A percentile compares a stretch with the other conserved stretches of the same genome.
These are phyloP conservation scores for Palythoa heliodiscus DNA, from an alignment of 92 coral and sea anemone species.

Conservation along the genomic window DNA sequence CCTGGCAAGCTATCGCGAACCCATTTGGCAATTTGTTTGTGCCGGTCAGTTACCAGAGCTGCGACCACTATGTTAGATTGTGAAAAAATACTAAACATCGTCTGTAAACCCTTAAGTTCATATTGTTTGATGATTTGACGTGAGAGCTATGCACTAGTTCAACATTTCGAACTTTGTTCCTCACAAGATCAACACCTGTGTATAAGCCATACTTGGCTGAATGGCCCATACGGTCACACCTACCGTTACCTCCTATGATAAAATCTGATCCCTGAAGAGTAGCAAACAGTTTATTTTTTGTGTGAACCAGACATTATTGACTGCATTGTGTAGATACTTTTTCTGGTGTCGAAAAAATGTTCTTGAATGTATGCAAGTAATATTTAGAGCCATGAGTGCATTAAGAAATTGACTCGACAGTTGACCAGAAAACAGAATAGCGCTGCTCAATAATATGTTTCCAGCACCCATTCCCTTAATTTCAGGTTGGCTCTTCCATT, in stretches of 20 bases:
- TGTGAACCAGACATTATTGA: slow-evolving; percentile 4
- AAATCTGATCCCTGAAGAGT: slow-evolving; percentile 13
- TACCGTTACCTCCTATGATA: slow-evolving; percentile 32
- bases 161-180: neutral
- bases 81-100: slow-evolving; percentile 10
- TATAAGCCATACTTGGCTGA: slow-evolving; percentile 41
- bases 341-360: slow-evolving; percentile 12
- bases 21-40: slow-evolving; percentile 22
- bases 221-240: slow-evolving; percentile 45
- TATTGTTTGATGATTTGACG: slow-evolving; percentile 15
- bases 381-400: neutral
- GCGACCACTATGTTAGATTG: neutral
- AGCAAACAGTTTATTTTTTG: slow-evolving; percentile 9
- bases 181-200: slow-evolving; percentile 24
- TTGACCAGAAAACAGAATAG: slow-evolving; percentile 14
- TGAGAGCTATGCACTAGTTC: slow-evolving; percentile 22
- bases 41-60: slow-evolving; percentile 31
- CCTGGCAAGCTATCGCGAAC: slow-evolving; percentile 12
- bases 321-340: neutral
- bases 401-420: neutral
- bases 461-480: slow-evolving; percentile 9
- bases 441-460: slow-evolving; percentile 8
- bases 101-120: slow-evolving; percentile 28
- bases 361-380: neutral
- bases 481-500: slow-evolving; percentile 32